Evolutionary conservation across 2,888 invertebrate species (phyloP).

Genomic region (Sesia apiformis): DNA sequence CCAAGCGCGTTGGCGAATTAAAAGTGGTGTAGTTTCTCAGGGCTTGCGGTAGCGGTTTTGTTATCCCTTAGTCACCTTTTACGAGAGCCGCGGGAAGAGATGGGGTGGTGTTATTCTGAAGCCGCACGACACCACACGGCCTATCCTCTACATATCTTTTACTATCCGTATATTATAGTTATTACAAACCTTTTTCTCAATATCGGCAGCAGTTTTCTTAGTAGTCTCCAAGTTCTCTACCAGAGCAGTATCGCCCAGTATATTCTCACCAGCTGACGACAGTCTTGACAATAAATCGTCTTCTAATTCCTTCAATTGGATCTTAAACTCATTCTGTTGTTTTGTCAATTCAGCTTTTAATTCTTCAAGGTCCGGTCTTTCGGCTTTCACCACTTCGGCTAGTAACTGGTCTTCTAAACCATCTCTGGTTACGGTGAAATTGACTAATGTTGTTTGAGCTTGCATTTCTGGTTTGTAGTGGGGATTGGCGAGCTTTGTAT

Average conservation of each 20-base stretch:
- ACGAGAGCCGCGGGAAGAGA: no score
- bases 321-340: slow-evolving; percentile 98
- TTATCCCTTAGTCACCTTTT: no score
- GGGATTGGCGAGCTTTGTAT: slow-evolving; percentile 97
- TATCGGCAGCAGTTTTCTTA: slow-evolving; percentile 95
- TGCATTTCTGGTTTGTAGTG: slow-evolving; percentile 99
- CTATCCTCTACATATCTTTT: no score
- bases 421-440: slow-evolving; percentile 97
- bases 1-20: no score
- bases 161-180: no score
- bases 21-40: no score
- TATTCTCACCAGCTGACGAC: slow-evolving; percentile 94
- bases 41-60: no score
- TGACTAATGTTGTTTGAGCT: slow-evolving; percentile 96
- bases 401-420: slow-evolving; percentile 96
- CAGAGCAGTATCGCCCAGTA: slow-evolving; percentile 93
- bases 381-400: slow-evolving; percentile 97
- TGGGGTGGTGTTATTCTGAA: no score
- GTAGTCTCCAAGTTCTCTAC: slow-evolving; percentile 98
- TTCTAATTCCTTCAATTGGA: slow-evolving; percentile 92
- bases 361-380: slow-evolving; percentile 95
- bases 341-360: slow-evolving; percentile 95
- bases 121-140: no score
- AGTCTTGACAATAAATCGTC: slow-evolving; percentile 92
- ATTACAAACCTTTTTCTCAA: slow-evolving; percentile 84